These are phyloP conservation scores for Dione vanillae DNA, from an alignment of 2,888 invertebrate species.

Conservation along the genomic window DNA sequence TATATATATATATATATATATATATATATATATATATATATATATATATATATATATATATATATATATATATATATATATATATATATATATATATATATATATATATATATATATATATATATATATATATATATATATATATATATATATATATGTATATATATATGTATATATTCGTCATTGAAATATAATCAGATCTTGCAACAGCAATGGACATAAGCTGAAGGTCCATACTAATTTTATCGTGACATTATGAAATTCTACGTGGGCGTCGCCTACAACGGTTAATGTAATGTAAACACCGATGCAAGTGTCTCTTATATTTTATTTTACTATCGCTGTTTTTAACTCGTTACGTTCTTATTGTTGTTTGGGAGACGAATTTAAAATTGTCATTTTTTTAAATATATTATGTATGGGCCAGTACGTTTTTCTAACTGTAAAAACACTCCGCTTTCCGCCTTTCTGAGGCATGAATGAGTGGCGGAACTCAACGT, in stretches of 20 bases:
- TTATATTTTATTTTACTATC: conserved; percentile 13
- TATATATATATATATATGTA: background rate
- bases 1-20: no score
- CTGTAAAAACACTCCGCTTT: background rate
- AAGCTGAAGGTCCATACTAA: conserved; percentile 14
- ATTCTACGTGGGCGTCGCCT: conserved; percentile 22
- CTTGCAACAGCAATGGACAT: background rate
- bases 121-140: background rate
- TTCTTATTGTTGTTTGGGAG: no score
- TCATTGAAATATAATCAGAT: background rate
- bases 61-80: no score
- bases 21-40: no score
- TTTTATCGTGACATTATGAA: background rate
- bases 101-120: background rate
- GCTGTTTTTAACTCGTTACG: no score
- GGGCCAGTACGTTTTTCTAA: no score
- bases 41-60: no score
- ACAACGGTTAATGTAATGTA: conserved; percentile 11
- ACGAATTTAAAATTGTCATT: no score
- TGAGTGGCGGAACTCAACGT: background rate
- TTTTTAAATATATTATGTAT: no score
- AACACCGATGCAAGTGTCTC: conserved; percentile 3
- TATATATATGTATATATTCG: background rate
- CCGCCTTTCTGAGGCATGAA: background rate
- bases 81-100: no score